Evolutionary conservation across 2,888 invertebrate species (phyloP), one percentile per base, ranked within the genome.

Genomic region (Ophion obscuratus): DNA sequence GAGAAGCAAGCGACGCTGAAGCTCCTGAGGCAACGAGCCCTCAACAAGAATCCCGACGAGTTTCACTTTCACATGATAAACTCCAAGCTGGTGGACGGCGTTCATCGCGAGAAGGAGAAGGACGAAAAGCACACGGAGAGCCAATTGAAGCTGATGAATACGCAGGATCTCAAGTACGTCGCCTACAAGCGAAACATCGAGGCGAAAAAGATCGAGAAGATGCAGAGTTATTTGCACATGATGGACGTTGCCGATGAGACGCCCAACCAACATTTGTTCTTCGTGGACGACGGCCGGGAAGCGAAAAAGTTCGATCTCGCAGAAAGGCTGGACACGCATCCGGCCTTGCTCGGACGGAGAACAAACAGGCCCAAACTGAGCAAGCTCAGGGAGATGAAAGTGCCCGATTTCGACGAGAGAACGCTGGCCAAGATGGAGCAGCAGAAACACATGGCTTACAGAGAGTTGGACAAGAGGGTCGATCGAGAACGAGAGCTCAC

Each of bases 11-110:
- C 96, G 82, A 97, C 97, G 0, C 93, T 99, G 1, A 98, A 97
- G 92, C 93, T 97, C 44, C 94, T 99, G 78, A 96, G 97, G 82
- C 97, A 97, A 93, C 96, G 97, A 84, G 99, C 98, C 0, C 94
- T 98, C 31, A 97, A 99, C 92, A 98, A 97, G 93, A 99, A 99
- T 95, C 99, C 99, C 0, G 99, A 99, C 96, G 99, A 99, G 94
- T 99, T 99, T 95, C 98, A 99, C 94, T 98, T 98, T 95, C 99
- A 99, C 92, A 99, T 99, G 99, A 96, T 98, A 82, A 98, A 98
- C 93, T 97, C 98, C 0, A 96, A 96, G 94, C 94, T 97, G 0
- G 94, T 95, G 87, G 95, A 95, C 88, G 95, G 95, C 0, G 87
- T 92, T 90, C 96, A 96, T 92, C 96, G 97, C 90, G 94, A 96